Evolutionary conservation across 2,888 invertebrate genomes (phyloP).

Genomic region (Standfussiana lucernea): DNA sequence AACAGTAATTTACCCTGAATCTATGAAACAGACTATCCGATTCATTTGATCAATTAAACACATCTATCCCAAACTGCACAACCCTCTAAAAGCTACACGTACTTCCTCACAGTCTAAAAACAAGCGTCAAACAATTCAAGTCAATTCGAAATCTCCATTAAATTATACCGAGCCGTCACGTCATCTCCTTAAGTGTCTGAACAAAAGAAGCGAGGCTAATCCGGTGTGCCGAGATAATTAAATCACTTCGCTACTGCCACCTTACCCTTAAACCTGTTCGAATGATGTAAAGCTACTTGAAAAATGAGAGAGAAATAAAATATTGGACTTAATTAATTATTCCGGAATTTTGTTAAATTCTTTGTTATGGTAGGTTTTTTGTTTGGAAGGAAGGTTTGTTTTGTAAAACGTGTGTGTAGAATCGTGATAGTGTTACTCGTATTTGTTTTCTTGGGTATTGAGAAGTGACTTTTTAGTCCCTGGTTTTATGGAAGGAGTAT

Average conservation of each 20-base stretch:
- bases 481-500: not conserved
- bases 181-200: slow-evolving; percentile 68
- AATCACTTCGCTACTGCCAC: slow-evolving; percentile 70
- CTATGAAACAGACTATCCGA: not conserved
- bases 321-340: slow-evolving; percentile 23
- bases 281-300: slow-evolving; percentile 60
- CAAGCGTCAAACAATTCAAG: slow-evolving; percentile 46
- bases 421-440: not conserved
- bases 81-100: not conserved
- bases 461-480: not conserved
- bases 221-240: slow-evolving; percentile 76
- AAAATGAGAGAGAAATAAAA: slow-evolving; percentile 58
- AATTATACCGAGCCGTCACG: slow-evolving; percentile 65
- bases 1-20: too few species aligned
- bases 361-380: not conserved
- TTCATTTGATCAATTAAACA: too few species aligned
- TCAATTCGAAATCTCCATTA: slow-evolving; percentile 54
- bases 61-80: too few species aligned
- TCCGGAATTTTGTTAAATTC: not conserved
- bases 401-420: not conserved
- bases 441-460: not conserved
- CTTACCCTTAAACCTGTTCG: slow-evolving; percentile 55
- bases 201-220: slow-evolving; percentile 75
- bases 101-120: slow-evolving; percentile 1
- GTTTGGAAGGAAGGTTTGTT: too few species aligned